These are phyloP conservation scores for Pterocles burchelli DNA, from an alignment of 2,113 vertebrate species.

Conservation along the genomic window DNA sequence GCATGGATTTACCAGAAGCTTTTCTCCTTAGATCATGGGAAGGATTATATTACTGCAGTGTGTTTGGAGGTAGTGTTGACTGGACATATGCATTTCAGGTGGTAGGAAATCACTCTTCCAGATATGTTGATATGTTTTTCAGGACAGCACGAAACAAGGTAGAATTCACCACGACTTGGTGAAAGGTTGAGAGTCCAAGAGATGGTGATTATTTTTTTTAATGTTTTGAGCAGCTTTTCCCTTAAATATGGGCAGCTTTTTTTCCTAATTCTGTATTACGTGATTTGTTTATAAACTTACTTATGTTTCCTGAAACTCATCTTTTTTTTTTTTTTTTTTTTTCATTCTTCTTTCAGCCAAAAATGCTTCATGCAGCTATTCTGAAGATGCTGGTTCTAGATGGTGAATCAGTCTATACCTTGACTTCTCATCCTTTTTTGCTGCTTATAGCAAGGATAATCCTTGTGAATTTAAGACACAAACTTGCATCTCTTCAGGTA, in stretches of 20 bases:
- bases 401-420: constrained; percentile 90
- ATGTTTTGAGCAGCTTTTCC: background rate
- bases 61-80: background rate
- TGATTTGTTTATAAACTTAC: background rate
- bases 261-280: background rate
- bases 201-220: accelerated
- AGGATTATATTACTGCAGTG: background rate
- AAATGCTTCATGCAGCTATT: constrained; percentile 66
- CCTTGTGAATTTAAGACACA: constrained; percentile 80
- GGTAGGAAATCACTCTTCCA: background rate
- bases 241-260: background rate
- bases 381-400: constrained; percentile 84
- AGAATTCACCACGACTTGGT: background rate
- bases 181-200: background rate
- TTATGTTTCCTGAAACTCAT: background rate
- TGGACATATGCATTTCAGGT: background rate
- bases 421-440: constrained; percentile 85
- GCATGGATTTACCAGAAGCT: background rate
- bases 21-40: background rate
- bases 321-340: background rate
- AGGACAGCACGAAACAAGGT: background rate
- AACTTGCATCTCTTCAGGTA: constrained; percentile 87
- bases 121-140: background rate
- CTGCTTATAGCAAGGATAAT: constrained; percentile 85
- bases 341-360: constrained; percentile 65